Conservation (phyloP, 2,113 vertebrate genomes). For the Agapornis roseicollis region DNA sequence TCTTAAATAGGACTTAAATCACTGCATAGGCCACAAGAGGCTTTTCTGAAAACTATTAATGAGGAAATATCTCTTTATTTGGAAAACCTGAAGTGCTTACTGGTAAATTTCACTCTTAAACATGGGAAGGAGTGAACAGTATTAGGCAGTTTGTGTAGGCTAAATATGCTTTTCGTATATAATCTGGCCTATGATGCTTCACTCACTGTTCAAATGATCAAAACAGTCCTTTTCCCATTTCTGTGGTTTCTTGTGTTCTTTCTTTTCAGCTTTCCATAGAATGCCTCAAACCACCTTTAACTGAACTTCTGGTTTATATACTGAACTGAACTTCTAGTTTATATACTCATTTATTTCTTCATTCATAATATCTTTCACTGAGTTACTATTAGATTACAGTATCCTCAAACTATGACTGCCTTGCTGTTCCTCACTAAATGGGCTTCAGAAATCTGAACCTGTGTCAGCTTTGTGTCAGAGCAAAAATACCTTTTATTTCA, state of each 20-base stretch:
- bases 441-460: constrained; percentile 6
- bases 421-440: background rate
- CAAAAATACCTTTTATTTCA: background rate
- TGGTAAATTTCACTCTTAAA: background rate
- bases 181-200: background rate
- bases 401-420: background rate
- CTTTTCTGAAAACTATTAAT: background rate
- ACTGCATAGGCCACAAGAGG: background rate
- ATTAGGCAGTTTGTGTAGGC: background rate
- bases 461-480: background rate
- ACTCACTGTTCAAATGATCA: background rate
- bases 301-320: background rate
- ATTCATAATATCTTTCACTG: background rate
- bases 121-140: background rate
- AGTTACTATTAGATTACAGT: constrained; percentile 3
- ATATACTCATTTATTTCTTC: background rate
- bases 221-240: background rate
- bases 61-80: background rate
- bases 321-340: background rate
- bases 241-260: background rate
- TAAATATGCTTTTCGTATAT: background rate
- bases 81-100: background rate
- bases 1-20: too few relatives aligned
- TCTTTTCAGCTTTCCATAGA: background rate
- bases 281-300: background rate